phyloP scores from a whole-genome alignment of 2,888 invertebrate genomes.

The Platerodrilus igneus region DNA sequence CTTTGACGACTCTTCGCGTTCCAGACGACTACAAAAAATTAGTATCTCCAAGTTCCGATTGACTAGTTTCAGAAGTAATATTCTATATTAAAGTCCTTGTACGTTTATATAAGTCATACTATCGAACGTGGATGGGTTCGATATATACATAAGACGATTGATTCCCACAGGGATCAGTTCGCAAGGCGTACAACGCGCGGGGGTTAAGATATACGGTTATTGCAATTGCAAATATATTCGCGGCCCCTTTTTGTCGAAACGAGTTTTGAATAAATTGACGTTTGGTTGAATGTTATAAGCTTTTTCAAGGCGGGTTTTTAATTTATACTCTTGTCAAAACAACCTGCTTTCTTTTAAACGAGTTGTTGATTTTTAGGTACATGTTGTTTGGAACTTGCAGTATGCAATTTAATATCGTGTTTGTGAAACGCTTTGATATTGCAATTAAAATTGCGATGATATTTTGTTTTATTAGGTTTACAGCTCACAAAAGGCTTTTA shows the following conservation, averaged over 20 bases:
- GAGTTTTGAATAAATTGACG: conserved; percentile 39
- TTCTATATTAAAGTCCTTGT: conserved; percentile 12
- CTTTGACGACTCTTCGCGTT: too few relatives aligned
- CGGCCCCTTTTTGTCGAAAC: conserved; percentile 36
- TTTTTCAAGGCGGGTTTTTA: conserved; percentile 24
- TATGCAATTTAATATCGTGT: too few relatives aligned
- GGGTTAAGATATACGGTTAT: conserved; percentile 38
- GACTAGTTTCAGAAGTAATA: background rate
- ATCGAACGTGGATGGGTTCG: conserved; percentile 22
- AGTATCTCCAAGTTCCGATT: conserved; percentile 11
- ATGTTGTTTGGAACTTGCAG: too few relatives aligned
- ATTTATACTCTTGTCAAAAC: conserved; percentile 25
- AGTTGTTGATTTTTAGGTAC: too few relatives aligned
- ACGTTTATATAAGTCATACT: conserved; percentile 24
- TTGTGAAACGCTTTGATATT: too few relatives aligned
- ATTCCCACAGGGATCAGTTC: conserved; percentile 24
- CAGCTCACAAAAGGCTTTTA: too few relatives aligned
- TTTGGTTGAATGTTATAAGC: conserved; percentile 34
- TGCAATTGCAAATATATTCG: conserved; percentile 39
- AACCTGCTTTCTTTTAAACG: conserved; percentile 15
- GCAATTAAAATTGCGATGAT: too few relatives aligned
- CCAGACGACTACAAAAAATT: conserved; percentile 12
- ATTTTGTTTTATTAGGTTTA: too few relatives aligned
- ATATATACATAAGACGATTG: conserved; percentile 26
- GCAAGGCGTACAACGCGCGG: conserved; percentile 20